Conservation (phyloP, 1,140 invertebrate species). For the Paraescarpia echinospica region DNA sequence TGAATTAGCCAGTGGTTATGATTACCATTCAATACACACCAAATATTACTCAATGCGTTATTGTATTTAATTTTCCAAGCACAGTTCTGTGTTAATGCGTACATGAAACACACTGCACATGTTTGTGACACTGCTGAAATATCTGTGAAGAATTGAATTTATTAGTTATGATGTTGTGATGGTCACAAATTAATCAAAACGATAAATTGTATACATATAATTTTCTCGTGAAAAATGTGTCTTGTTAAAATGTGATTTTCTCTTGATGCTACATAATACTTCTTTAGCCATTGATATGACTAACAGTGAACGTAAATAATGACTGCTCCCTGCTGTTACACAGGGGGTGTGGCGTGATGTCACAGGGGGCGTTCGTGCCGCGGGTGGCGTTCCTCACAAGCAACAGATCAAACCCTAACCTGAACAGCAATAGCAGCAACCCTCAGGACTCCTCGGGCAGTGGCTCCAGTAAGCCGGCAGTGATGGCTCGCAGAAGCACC, state of each 20-base stretch:
- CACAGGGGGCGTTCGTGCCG: not conserved
- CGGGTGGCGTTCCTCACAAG: constrained; percentile 8
- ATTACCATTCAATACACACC: too few species aligned
- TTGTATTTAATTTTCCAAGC: not conserved
- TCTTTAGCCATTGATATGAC: not conserved
- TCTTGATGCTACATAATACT: not conserved
- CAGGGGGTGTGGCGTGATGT: not conserved
- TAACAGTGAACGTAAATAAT: not conserved
- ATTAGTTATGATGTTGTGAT: not conserved
- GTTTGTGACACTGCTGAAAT: not conserved
- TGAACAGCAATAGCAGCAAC: not conserved
- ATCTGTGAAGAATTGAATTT: not conserved
- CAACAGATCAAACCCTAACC: not conserved
- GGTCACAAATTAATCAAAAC: not conserved
- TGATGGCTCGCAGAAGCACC: not conserved
- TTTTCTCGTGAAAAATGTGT: not conserved
- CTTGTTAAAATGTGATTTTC: not conserved
- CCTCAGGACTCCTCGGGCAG: not conserved
- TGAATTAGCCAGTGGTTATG: too few species aligned
- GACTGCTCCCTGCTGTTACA: not conserved
- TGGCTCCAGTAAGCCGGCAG: not conserved
- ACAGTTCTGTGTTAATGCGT: not conserved
- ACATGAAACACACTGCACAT: not conserved
- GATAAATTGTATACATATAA: not conserved
- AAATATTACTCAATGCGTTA: too few species aligned